phyloP scores from a whole-genome alignment of 2,888 invertebrate species.

The Thereva unica region DNA sequence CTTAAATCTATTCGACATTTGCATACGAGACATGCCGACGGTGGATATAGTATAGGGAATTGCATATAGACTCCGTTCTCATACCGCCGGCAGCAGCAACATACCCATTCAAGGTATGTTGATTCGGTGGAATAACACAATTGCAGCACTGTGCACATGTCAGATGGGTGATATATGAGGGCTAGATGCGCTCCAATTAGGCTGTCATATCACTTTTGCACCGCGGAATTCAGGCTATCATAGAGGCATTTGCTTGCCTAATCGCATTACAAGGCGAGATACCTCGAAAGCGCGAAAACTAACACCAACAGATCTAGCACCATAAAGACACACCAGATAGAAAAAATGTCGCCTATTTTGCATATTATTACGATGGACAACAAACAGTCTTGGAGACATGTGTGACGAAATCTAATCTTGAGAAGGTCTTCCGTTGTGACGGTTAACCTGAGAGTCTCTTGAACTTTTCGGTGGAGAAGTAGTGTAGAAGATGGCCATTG shows the following conservation, averaged over 20 bases:
- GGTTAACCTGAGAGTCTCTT: too few relatives aligned
- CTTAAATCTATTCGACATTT: slow-evolving; percentile 30
- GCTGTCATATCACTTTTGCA: slow-evolving; percentile 26
- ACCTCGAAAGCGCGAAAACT: slow-evolving; percentile 8
- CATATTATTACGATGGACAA: too few relatives aligned
- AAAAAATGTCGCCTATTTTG: too few relatives aligned
- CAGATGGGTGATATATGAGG: slow-evolving; percentile 17
- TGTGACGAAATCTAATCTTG: too few relatives aligned
- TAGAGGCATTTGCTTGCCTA: slow-evolving; percentile 3
- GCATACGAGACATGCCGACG: slow-evolving; percentile 8
- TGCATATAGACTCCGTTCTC: slow-evolving; percentile 1
- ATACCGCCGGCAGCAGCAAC: background rate
- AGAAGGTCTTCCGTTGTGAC: too few relatives aligned
- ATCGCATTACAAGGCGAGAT: slow-evolving; percentile 7
- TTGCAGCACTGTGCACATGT: slow-evolving; percentile 7
- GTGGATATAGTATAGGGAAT: background rate
- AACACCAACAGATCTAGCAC: background rate
- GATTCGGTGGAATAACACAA: slow-evolving; percentile 21
- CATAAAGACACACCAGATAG: too few relatives aligned
- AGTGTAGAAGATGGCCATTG: too few relatives aligned
- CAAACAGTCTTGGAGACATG: too few relatives aligned
- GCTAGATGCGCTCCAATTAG: slow-evolving; percentile 34
- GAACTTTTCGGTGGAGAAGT: too few relatives aligned
- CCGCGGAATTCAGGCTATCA: slow-evolving; percentile 20
- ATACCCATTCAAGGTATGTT: slow-evolving; percentile 10